Conservation (phyloP, 2,113 vertebrate species). For the Sardina pilchardus region DNA sequence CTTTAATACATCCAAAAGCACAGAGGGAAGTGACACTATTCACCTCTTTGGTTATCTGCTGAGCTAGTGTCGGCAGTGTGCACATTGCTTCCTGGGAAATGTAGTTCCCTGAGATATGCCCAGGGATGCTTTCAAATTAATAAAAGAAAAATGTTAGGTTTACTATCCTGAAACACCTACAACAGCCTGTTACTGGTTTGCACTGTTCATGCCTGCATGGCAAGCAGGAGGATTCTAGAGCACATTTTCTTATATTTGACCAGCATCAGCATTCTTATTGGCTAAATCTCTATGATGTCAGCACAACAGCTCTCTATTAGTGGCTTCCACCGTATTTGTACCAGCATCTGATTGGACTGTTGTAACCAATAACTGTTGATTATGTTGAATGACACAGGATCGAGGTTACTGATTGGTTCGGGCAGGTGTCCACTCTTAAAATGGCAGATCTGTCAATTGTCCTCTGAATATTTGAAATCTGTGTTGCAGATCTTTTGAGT, state of each 20-base stretch:
- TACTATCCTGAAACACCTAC: neutral
- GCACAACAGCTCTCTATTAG: neutral
- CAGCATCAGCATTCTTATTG: neutral
- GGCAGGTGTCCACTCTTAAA: neutral
- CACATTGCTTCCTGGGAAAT: neutral
- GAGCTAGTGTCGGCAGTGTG: neutral
- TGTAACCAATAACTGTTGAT: neutral
- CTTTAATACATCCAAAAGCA: neutral
- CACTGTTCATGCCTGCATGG: neutral
- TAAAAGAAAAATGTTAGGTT: neutral
- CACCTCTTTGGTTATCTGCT: neutral
- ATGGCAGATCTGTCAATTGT: neutral
- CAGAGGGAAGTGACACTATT: neutral
- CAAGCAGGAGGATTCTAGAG: neutral
- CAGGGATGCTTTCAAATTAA: neutral
- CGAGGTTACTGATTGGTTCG: neutral
- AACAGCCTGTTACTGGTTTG: neutral
- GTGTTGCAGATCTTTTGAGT: neutral
- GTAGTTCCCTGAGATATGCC: neutral
- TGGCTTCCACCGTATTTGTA: neutral
- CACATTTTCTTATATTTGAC: neutral
- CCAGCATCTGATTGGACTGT: neutral
- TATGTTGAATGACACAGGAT: neutral
- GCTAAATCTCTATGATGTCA: neutral
- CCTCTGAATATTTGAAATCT: neutral